A percentile compares a stretch with the other conserved stretches of the same genome.
Conservation (phyloP, 2,888 invertebrate genomes). For the Hetaerina titia region DNA sequence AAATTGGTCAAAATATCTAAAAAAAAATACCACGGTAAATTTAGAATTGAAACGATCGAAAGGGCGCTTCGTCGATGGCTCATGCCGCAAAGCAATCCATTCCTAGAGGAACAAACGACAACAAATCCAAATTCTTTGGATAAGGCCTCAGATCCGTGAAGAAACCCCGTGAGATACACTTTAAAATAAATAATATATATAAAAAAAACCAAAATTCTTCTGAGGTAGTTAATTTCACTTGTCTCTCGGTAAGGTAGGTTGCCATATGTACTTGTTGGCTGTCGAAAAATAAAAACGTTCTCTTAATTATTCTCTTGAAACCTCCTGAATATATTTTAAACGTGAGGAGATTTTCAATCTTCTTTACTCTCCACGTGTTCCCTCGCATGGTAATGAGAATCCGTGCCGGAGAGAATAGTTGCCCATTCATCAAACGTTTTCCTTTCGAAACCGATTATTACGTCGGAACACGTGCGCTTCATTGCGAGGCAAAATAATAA, state of each 20-base stretch:
- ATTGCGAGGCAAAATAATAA: neutral
- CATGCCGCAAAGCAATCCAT: no score
- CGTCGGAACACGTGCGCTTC: constrained; percentile 32
- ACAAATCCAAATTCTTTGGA: neutral
- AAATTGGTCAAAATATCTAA: no score
- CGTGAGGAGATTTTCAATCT: neutral
- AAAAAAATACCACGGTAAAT: no score
- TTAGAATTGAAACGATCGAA: no score
- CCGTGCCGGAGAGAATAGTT: neutral
- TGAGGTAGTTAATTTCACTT: neutral
- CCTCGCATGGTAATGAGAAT: neutral
- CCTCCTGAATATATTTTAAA: neutral
- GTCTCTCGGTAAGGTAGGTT: neutral
- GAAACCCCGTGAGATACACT: neutral
- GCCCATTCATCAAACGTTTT: constrained; percentile 36
- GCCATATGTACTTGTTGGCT: neutral
- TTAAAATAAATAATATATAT: neutral
- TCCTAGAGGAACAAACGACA: no score
- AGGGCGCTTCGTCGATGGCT: no score
- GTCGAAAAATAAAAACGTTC: neutral
- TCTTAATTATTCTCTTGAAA: neutral
- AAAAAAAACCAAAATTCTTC: neutral
- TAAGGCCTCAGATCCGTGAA: neutral
- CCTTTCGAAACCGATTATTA: constrained; percentile 19
- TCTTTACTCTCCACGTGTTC: constrained; percentile 3